Evolutionary conservation across 2,113 vertebrate genomes (phyloP).

Genomic region (Bubo blakistoni): DNA sequence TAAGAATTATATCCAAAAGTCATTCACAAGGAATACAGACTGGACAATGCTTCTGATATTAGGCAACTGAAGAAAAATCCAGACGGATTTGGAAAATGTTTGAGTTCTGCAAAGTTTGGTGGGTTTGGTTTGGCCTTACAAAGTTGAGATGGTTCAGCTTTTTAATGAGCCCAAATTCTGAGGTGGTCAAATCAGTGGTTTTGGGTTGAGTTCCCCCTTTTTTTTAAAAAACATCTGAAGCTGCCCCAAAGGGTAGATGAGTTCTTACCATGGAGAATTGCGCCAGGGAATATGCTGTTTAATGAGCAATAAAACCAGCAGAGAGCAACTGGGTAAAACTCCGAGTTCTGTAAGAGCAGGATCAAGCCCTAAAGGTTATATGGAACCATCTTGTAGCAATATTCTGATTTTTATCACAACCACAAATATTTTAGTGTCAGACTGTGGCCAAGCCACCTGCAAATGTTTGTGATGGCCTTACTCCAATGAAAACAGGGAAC

Average conservation of each 20-base stretch:
- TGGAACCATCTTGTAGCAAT: conserved; percentile 82
- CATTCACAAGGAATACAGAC: conserved; percentile 18
- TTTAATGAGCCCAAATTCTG: neutral
- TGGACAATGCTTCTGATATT: neutral
- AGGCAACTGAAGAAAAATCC: conserved; percentile 33
- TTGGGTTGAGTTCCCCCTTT: neutral
- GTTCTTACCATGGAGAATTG: conserved; percentile 65
- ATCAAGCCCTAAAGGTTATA: conserved; percentile 66
- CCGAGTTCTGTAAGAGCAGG: conserved; percentile 34
- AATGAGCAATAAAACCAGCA: conserved; percentile 69
- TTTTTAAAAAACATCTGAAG: conserved; percentile 17
- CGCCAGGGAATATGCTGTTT: conserved; percentile 65
- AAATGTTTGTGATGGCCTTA: conserved; percentile 82
- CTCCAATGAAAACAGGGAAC: conserved; percentile 81
- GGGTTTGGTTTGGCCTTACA: neutral
- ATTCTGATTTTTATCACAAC: conserved; percentile 87
- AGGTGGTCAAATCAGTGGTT: neutral
- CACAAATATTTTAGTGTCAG: conserved; percentile 86
- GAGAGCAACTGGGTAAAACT: conserved; percentile 60
- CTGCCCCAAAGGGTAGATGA: conserved; percentile 65
- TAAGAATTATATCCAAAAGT: conserved; percentile 23
- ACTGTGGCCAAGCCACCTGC: conserved; percentile 85
- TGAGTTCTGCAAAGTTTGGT: neutral
- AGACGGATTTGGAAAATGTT: neutral
- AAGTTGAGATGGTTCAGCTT: neutral